phyloP scores from a whole-genome alignment of 2,888 invertebrate species.

The Lycophotia porphyrea region DNA sequence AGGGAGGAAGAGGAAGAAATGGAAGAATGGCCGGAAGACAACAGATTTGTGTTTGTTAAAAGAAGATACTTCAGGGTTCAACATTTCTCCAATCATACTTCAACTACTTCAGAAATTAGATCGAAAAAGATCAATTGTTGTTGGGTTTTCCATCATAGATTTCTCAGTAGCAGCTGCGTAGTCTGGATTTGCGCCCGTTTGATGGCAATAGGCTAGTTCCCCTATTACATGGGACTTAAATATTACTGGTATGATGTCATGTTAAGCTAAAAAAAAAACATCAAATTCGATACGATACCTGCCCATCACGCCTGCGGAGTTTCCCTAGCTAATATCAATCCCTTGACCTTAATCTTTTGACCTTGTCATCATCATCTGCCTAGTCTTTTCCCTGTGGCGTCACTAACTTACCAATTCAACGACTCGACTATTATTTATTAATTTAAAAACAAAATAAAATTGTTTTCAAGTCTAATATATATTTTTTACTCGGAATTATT shows the following conservation, averaged over 20 bases:
- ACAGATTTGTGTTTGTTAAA: background rate
- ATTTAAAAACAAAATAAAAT: background rate
- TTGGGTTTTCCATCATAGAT: too few relatives aligned
- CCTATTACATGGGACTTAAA: too few relatives aligned
- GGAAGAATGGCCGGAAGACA: background rate
- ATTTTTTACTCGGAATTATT: background rate
- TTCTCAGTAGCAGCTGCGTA: too few relatives aligned
- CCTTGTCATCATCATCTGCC: too few relatives aligned
- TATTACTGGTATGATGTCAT: too few relatives aligned
- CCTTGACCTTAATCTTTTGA: background rate
- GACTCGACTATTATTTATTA: background rate
- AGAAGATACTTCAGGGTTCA: background rate
- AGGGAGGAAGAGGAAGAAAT: conserved; percentile 4
- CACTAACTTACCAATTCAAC: background rate
- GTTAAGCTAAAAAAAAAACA: too few relatives aligned
- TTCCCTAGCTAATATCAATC: background rate
- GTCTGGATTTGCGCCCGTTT: too few relatives aligned
- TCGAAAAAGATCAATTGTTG: too few relatives aligned
- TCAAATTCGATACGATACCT: background rate
- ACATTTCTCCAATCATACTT: background rate
- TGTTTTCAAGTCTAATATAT: too few relatives aligned
- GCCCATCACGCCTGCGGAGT: background rate
- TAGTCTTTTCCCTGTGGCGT: background rate
- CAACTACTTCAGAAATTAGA: too few relatives aligned
- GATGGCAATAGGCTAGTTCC: too few relatives aligned